Evolutionary conservation across 2,888 invertebrate genomes (phyloP).

Genomic region (Lycia hirtaria): DNA sequence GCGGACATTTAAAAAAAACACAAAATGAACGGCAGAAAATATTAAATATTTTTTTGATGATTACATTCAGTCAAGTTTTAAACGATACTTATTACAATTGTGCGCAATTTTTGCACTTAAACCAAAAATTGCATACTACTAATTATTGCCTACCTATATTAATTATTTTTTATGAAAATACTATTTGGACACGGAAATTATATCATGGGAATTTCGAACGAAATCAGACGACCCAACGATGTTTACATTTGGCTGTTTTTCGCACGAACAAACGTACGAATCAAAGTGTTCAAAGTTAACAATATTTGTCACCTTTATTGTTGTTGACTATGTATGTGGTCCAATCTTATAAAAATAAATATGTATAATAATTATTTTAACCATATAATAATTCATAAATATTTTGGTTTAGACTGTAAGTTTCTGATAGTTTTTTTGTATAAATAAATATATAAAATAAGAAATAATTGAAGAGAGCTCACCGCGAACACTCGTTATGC

Average conservation of each 20-base stretch:
- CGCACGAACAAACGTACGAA: not conserved
- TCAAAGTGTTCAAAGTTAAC: no score
- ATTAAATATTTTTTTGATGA: constrained; percentile 14
- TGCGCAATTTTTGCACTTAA: constrained; percentile 38
- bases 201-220: not conserved
- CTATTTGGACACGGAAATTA: constrained; percentile 1
- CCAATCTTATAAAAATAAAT: no score
- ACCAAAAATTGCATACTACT: constrained; percentile 34
- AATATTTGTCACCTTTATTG: no score
- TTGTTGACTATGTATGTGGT: no score
- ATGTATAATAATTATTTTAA: no score
- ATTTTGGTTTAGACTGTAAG: no score
- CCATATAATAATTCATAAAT: no score
- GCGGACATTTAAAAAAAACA: constrained; percentile 14
- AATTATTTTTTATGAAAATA: not conserved
- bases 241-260: not conserved
- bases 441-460: no score
- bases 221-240: not conserved
- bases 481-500: no score
- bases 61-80: constrained; percentile 36
- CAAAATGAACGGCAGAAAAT: constrained; percentile 7
- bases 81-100: constrained; percentile 28
- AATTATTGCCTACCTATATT: constrained; percentile 27
- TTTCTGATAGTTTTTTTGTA: no score
- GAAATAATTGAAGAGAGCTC: no score